Percentiles rank a stretch among this genome's conserved stretches.
These are phyloP conservation scores for Mobula hypostoma DNA, from an alignment of 2,113 vertebrate species.

Conservation along the genomic window DNA sequence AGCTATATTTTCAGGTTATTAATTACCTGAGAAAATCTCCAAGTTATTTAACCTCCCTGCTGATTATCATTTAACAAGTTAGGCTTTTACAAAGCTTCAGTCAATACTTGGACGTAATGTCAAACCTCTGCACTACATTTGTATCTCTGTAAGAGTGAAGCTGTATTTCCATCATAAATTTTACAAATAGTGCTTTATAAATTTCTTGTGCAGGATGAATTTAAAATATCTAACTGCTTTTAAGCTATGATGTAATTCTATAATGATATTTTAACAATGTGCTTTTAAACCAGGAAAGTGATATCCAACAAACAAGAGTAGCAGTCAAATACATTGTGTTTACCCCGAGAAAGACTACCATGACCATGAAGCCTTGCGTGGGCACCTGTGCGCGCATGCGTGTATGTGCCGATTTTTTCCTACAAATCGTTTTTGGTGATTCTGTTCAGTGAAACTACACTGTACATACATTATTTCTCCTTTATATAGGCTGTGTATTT, in stretches of 20 bases:
- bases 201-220: not conserved
- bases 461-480: no score
- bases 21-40: not conserved
- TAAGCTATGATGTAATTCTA: not conserved
- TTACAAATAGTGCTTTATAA: not conserved
- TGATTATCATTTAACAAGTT: not conserved
- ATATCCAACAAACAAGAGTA: no score
- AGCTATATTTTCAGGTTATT: not conserved
- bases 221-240: not conserved
- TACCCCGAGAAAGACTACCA: no score
- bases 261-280: not conserved
- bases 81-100: not conserved
- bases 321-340: no score
- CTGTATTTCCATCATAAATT: not conserved
- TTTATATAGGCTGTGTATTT: no score
- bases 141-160: not conserved
- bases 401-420: no score
- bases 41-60: not conserved
- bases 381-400: no score
- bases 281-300: not conserved
- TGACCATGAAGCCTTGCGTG: no score
- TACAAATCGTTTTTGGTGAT: no score
- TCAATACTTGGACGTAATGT: not conserved
- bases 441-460: no score
- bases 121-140: not conserved